These are phyloP conservation scores for Myotis myotis DNA, from an alignment of 2,797 vertebrate genomes.

Conservation along the genomic window DNA sequence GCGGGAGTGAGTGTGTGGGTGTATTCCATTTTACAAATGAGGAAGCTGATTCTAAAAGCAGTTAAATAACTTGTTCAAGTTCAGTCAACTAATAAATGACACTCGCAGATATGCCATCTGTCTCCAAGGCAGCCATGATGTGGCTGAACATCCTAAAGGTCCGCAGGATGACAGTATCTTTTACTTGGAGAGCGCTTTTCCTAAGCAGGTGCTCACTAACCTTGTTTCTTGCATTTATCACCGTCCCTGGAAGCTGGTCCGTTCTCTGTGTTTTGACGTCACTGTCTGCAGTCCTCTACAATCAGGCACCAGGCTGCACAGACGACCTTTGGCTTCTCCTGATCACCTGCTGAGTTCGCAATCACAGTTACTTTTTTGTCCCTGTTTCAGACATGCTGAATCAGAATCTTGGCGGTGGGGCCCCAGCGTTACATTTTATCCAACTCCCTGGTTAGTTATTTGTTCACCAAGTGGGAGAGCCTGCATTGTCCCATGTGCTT, in stretches of 20 bases:
- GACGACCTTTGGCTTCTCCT: background rate
- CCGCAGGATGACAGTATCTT: too few species aligned
- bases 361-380: background rate
- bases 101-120: too few species aligned
- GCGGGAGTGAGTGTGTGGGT: background rate
- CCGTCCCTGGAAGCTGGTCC: background rate
- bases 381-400: background rate
- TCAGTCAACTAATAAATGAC: too few species aligned
- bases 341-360: background rate
- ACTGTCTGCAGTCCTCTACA: background rate
- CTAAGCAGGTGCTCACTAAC: background rate
- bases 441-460: background rate
- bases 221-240: background rate
- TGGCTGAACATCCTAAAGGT: too few species aligned
- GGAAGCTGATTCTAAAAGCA: too few species aligned
- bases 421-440: background rate
- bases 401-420: background rate
- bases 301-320: background rate
- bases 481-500: rapidly evolving
- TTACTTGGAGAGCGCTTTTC: background rate
- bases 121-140: too few species aligned
- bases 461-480: background rate
- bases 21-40: too few species aligned
- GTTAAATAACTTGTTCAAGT: too few species aligned
- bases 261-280: background rate